A percentile compares a stretch with the other conserved stretches of the same genome.
These are phyloP conservation scores for Hemicrepidius hirtus DNA, from an alignment of 2,888 invertebrate species.

Conservation along the genomic window DNA sequence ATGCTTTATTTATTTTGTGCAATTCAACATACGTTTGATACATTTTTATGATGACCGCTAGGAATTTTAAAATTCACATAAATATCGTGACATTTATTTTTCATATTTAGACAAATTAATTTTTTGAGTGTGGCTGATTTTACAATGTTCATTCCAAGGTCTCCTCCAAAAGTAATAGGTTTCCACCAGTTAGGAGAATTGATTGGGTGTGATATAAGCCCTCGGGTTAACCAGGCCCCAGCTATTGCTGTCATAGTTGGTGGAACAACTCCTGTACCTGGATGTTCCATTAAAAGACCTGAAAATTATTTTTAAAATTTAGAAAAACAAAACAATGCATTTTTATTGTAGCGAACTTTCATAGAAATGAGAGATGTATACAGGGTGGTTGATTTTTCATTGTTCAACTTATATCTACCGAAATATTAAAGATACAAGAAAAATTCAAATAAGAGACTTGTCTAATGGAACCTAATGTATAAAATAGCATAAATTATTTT, in stretches of 20 bases:
- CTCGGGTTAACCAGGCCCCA: conserved; percentile 38
- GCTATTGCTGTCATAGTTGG: conserved; percentile 36
- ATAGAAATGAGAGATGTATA: too few species aligned
- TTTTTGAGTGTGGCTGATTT: conserved; percentile 42
- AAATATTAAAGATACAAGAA: too few species aligned
- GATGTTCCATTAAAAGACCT: conserved; percentile 40
- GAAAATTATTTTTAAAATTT: neutral
- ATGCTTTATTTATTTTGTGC: neutral
- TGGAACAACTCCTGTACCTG: conserved; percentile 24
- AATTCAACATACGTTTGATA: neutral
- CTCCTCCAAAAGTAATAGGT: conserved; percentile 40
- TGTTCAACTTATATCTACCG: too few species aligned
- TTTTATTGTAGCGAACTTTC: too few species aligned
- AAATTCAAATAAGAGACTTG: too few species aligned
- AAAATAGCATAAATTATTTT: too few species aligned
- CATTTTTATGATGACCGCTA: neutral
- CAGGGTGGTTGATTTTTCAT: too few species aligned
- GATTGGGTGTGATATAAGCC: conserved; percentile 42
- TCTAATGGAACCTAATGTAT: too few species aligned
- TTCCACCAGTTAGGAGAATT: conserved; percentile 45
- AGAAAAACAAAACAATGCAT: too few species aligned
- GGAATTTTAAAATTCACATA: conserved; percentile 35
- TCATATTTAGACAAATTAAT: conserved; percentile 42
- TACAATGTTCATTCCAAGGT: conserved; percentile 41
- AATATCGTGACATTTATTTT: conserved; percentile 37